Conservation (phyloP, 2,888 invertebrate species). For the Allacma fusca region DNA sequence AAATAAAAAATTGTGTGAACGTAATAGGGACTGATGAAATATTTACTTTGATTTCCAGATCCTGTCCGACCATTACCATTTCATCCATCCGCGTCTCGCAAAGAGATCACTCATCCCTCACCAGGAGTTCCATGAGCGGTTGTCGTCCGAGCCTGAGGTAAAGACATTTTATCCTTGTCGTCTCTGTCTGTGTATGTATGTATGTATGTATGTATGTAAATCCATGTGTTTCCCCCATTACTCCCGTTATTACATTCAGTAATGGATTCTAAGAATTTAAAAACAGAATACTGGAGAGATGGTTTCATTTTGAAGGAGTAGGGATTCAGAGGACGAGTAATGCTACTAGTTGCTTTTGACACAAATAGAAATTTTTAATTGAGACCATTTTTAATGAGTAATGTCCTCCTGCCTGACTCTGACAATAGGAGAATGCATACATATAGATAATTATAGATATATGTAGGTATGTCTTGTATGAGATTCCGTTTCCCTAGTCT, state of each 20-base stretch:
- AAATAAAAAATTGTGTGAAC: neutral
- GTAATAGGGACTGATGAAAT: neutral
- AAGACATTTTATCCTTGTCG: conserved; percentile 56
- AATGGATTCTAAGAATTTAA: too few relatives aligned
- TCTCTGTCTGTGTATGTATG: conserved; percentile 2
- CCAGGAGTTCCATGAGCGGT: conserved; percentile 73
- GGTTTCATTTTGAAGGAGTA: too few relatives aligned
- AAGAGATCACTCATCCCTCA: conserved; percentile 80
- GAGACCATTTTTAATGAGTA: too few relatives aligned
- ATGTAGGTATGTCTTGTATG: too few relatives aligned
- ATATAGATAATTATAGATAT: too few relatives aligned
- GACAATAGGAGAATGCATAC: neutral
- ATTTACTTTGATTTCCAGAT: conserved; percentile 72
- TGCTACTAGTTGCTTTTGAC: too few relatives aligned
- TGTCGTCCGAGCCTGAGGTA: conserved; percentile 79
- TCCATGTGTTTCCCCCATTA: conserved; percentile 36
- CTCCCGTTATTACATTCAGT: too few relatives aligned
- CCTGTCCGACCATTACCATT: conserved; percentile 84
- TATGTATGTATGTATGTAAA: conserved; percentile 5
- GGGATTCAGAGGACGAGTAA: too few relatives aligned
- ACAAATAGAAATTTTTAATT: too few relatives aligned
- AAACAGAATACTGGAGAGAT: too few relatives aligned
- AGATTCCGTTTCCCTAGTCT: too few relatives aligned
- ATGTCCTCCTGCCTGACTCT: too few relatives aligned
- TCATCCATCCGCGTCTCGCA: conserved; percentile 79